Base-by-base conservation (phyloP, 1,140 invertebrate species). In the Pogonomyrmex californicus region DNA sequence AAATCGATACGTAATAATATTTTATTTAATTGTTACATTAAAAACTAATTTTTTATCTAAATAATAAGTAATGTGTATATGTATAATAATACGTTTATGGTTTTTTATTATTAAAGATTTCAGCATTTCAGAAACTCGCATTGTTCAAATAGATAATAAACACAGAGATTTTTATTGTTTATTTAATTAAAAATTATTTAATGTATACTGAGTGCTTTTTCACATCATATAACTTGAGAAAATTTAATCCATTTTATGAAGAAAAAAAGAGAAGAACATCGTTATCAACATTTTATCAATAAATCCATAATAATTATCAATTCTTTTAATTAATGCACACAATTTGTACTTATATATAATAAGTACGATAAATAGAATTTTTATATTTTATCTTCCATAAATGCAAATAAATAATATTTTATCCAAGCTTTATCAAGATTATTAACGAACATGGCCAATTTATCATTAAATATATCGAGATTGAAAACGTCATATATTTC, bases 401-500 rank as follows among this genome's bases (percentile, higher is more conserved):
- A 75, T 44, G 7, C 38, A 44, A 44, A 58, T 58, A 17, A 38
- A 81, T 79, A 58, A 51, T 14, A 30, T 54, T 82, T 82, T 70
- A 82, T 47, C 41, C 5, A 17, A 10, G 30, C 12, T 56, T 70
- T 14, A 33, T 82, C 10, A 14, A 23, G 58, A 71, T 82, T 70
- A 82, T 58, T 71, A 82, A 71, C 30, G 44, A 70, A 71, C 23
- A 9, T 54, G 49, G 36, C 6, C 36, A 71, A 56, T 58, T n/a
- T 12, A 17, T 30, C 60, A 66, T 70, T 23, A 41, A 56, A 71
- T 71, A 82, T 58, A 36, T 1, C 65, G 51, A 71, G 65, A 58
- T 71, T 81, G 51, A n/a, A 71, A 71, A 82, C 17, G 17, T 71
- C 17, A 71, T 14, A 47, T 3, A 54, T 41, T 70, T 81, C 14